Evolutionary conservation across 2,797 vertebrate genomes (phyloP).

Genomic region (Circus cinereus): DNA sequence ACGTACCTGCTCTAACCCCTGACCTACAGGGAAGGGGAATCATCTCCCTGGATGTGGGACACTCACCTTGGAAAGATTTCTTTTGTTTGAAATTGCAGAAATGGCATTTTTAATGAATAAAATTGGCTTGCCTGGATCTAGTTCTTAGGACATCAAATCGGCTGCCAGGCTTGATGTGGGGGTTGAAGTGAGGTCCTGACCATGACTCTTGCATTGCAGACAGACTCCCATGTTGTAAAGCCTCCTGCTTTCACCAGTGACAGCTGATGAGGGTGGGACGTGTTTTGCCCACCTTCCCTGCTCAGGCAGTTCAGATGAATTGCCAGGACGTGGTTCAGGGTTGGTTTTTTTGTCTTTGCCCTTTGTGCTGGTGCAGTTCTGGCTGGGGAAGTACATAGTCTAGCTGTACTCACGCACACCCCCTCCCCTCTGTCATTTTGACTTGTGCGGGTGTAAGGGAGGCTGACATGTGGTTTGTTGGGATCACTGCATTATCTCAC

Average conservation of each 20-base stretch:
- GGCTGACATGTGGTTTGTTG: background rate
- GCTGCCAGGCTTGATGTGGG: background rate
- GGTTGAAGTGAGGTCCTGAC: background rate
- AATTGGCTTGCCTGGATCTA: background rate
- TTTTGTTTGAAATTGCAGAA: background rate
- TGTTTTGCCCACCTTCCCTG: background rate
- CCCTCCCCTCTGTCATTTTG: accelerated
- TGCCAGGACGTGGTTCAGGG: background rate
- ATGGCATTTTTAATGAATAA: background rate
- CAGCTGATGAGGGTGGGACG: background rate
- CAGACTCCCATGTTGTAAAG: background rate
- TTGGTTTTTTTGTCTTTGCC: background rate
- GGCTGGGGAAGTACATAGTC: background rate
- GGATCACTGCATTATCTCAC: background rate
- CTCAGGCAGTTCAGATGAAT: background rate
- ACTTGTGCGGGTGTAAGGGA: background rate
- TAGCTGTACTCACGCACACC: background rate
- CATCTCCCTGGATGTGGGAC: background rate
- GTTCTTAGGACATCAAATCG: background rate
- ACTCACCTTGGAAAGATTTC: background rate
- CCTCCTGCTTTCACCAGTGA: background rate
- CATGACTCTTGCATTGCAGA: background rate
- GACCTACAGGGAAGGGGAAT: background rate
- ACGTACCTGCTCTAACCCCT: background rate
- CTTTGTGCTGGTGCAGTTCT: background rate